A percentile compares a stretch with the other conserved stretches of the same genome.
phyloP scores from a whole-genome alignment of 2,888 invertebrate species.

The Oscheius sp. region DNA sequence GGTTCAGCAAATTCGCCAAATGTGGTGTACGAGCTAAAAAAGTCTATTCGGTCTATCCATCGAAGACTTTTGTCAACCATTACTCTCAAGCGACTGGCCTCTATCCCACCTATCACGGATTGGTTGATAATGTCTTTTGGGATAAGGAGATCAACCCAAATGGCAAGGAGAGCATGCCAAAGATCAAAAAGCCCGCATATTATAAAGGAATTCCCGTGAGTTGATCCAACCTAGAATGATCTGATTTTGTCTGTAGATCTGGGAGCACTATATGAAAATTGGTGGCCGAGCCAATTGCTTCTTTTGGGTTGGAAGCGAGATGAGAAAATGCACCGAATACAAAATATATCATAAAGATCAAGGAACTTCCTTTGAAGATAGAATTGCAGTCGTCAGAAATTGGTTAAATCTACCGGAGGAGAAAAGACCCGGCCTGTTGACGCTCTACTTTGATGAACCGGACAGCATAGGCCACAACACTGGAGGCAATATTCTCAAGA shows the following conservation, averaged over 20 bases:
- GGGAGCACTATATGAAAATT: background rate
- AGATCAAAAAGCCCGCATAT: background rate
- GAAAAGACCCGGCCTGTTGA: conserved; percentile 58
- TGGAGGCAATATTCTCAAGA: conserved; percentile 35
- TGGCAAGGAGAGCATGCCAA: background rate
- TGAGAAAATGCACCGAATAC: background rate
- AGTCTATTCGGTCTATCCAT: conserved; percentile 14
- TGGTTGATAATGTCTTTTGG: conserved; percentile 1
- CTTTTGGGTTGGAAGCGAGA: conserved; percentile 4
- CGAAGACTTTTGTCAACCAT: conserved; percentile 7
- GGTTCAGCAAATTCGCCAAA: conserved; percentile 2
- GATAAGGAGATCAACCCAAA: background rate
- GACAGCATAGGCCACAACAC: conserved; percentile 59
- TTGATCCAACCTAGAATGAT: background rate
- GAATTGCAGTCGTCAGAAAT: conserved; percentile 31
- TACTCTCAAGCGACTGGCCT: conserved; percentile 6
- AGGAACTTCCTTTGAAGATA: background rate
- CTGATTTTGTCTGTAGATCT: background rate
- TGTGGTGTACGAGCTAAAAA: conserved; percentile 15
- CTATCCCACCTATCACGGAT: background rate
- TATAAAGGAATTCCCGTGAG: background rate
- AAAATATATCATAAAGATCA: background rate
- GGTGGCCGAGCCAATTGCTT: background rate
- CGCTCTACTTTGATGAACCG: conserved; percentile 64
- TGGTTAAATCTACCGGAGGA: conserved; percentile 51